These are phyloP conservation scores for Nemopilema nomurai DNA, from an alignment of 30 jellyfish, hydroid and myxozoan genomes.

Conservation along the genomic window DNA sequence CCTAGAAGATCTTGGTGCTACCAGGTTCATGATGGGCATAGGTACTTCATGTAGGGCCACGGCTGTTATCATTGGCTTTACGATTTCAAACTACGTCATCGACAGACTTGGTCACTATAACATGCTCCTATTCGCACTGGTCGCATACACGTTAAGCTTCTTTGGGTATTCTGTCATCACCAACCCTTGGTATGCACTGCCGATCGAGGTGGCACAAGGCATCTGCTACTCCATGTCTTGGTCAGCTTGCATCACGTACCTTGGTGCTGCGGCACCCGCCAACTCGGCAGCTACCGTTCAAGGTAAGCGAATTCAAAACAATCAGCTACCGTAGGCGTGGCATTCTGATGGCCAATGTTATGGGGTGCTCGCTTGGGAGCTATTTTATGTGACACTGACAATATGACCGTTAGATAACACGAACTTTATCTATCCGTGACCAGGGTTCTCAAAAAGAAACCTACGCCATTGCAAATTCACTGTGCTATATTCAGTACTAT, in stretches of 20 bases:
- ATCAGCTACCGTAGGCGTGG: background rate
- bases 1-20: slow-evolving; percentile 98
- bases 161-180: slow-evolving; percentile 85
- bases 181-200: slow-evolving; percentile 98
- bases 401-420: too few relatives aligned
- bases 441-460: too few relatives aligned
- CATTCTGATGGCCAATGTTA: background rate
- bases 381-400: too few relatives aligned
- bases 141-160: slow-evolving; percentile 84
- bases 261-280: slow-evolving; percentile 95
- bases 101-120: slow-evolving; percentile 76
- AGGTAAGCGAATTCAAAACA: slow-evolving; percentile 79
- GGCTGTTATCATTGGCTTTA: slow-evolving; percentile 85
- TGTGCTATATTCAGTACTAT: too few relatives aligned
- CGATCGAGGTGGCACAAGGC: slow-evolving; percentile 95
- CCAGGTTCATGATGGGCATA: slow-evolving; percentile 97
- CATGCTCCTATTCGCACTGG: slow-evolving; percentile 80
- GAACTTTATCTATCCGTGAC: too few relatives aligned
- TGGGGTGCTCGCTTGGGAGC: background rate
- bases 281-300: slow-evolving; percentile 96
- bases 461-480: too few relatives aligned
- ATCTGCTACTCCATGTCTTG: slow-evolving; percentile 90
- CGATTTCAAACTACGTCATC: slow-evolving; percentile 70
- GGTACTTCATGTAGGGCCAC: slow-evolving; percentile 89
- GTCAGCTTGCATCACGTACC: slow-evolving; percentile 98